Percentiles rank a stretch among this genome's conserved stretches.
phyloP scores from a whole-genome alignment of 2,113 vertebrate species.

The Lethenteron camtschaticum region DNA sequence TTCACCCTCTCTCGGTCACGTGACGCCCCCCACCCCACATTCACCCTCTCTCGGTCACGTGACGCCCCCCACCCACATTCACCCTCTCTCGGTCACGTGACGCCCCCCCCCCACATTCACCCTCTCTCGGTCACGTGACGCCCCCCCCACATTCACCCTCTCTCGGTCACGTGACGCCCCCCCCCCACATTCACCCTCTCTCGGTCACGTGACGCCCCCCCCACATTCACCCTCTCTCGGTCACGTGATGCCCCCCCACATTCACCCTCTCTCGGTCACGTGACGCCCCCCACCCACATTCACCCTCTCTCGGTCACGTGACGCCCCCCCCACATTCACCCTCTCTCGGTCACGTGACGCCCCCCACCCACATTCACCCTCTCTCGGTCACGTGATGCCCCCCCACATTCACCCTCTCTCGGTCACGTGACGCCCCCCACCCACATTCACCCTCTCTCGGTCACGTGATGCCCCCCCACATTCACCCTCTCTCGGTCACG shows the following conservation, averaged over 20 bases:
- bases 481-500: neutral
- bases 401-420: neutral
- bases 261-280: neutral
- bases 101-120: no score
- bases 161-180: no score
- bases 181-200: no score
- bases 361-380: neutral
- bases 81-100: no score
- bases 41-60: no score
- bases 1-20: no score
- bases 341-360: neutral
- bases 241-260: neutral
- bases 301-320: neutral
- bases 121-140: no score
- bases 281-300: neutral
- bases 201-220: no score
- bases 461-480: neutral
- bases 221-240: neutral
- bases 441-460: neutral
- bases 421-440: neutral
- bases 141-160: no score
- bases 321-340: neutral
- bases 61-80: no score
- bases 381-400: no score
- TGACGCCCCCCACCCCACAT: no score